Evolutionary conservation across 2,888 invertebrate genomes (phyloP).

Genomic region (Ochropleura plecta): DNA sequence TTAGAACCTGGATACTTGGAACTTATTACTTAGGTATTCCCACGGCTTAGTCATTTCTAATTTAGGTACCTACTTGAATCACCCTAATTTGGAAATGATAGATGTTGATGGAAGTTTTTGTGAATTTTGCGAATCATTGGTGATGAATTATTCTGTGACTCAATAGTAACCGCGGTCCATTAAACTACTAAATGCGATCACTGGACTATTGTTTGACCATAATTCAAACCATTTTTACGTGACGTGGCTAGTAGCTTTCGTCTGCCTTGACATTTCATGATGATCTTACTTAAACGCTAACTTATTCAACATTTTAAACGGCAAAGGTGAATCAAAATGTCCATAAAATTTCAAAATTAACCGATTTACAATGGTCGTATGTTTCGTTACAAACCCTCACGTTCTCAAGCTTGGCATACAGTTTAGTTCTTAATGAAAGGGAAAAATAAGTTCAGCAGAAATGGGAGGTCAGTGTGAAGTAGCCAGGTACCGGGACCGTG

Average conservation of each 20-base stretch:
- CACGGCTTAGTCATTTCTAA: constrained; percentile 45
- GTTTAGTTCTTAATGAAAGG: constrained; percentile 39
- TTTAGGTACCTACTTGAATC: constrained; percentile 36
- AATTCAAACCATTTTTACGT: background rate
- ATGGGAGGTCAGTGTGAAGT: constrained; percentile 73
- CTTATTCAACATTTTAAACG: constrained; percentile 32
- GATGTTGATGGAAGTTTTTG: constrained; percentile 23
- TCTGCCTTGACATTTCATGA: constrained; percentile 47
- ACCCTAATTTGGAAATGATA: constrained; percentile 19
- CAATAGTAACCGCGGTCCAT: constrained; percentile 11
- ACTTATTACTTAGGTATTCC: constrained; percentile 7
- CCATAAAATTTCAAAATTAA: constrained; percentile 42
- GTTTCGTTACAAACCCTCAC: constrained; percentile 22
- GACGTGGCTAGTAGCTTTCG: background rate
- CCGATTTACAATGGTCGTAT: constrained; percentile 34
- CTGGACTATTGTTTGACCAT: background rate
- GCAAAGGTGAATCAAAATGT: constrained; percentile 42
- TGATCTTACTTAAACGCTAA: background rate
- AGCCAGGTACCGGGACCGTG: constrained; percentile 66
- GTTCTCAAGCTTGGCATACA: constrained; percentile 26
- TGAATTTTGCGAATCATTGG: constrained; percentile 24
- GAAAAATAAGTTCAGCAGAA: constrained; percentile 73
- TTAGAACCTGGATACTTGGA: background rate
- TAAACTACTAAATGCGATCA: background rate
- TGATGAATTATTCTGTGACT: constrained; percentile 34